Percentiles rank a stretch among this genome's conserved stretches.
These are phyloP conservation scores for Mormyrops attenuatus DNA, from an alignment of 2,797 vertebrate species.

Conservation along the genomic window DNA sequence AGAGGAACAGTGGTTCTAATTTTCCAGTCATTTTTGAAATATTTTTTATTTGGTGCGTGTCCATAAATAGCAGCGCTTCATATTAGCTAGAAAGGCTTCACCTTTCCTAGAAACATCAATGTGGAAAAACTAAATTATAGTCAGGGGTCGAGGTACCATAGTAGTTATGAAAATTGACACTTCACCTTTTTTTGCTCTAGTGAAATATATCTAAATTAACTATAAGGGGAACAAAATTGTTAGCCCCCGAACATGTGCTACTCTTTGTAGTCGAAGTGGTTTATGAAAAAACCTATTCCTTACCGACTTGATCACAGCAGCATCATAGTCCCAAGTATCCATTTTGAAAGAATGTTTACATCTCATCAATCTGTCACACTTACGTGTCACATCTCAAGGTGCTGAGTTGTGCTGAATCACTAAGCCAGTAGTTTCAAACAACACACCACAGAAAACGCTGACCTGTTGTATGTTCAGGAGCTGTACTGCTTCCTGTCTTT, in stretches of 20 bases:
- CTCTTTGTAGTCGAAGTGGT: background rate
- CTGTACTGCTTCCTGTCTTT: constrained; percentile 6
- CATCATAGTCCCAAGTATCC: background rate
- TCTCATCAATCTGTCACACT: constrained; percentile 41
- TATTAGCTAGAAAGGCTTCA: background rate
- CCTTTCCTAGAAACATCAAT: background rate
- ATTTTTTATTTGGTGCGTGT: background rate
- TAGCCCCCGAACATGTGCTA: background rate
- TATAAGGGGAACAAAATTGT: background rate
- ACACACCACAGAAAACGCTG: constrained; percentile 16
- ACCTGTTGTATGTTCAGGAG: background rate
- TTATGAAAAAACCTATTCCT: background rate
- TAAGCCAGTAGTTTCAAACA: background rate
- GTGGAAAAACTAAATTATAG: background rate
- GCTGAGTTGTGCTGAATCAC: constrained; percentile 18
- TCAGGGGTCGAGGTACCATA: background rate
- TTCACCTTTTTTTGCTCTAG: background rate
- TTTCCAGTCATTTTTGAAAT: background rate
- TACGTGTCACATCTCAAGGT: constrained; percentile 61
- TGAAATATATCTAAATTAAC: background rate
- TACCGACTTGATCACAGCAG: background rate
- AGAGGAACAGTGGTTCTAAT: background rate
- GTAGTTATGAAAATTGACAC: background rate
- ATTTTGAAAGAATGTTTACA: background rate
- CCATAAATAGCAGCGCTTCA: background rate